Base-by-base conservation (phyloP, 2,113 vertebrate genomes). In the Prunella himalayana region DNA sequence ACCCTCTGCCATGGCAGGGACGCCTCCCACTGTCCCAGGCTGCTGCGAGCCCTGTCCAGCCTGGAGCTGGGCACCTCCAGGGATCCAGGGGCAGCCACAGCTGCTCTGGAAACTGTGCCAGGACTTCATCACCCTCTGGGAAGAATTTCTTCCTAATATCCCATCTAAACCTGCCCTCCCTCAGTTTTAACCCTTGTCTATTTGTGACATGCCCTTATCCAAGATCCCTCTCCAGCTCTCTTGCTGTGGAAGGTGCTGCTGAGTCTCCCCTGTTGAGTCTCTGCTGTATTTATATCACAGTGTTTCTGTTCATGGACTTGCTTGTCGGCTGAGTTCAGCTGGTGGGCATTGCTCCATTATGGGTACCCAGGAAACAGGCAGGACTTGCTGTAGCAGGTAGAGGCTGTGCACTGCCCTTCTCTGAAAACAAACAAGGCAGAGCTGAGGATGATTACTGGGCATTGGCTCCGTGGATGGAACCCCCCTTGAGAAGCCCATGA, bases 21-120 rank as follows among this genome's bases (percentile, higher is more conserved):
- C 53, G 15, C 8, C 18, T 72, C 13, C 51, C 51, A 1, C 37
- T 1, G 23, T 0, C 4, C 1, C 60, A 17, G 44, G 15, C 0
- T 42, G n/a, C 50, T 64, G 42, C 59, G 6, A 65, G 25, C 14
- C 25, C 42, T 8, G 5, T 47, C 18, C 53, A 10, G 0, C 39
- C 69, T 5, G 53, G n/a, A 16, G 15, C 0, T n/a, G 53, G 15
- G 6, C 69, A 18, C 9, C 15, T 8, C 6, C 78, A 27, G 61
- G 69, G 20, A 15, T 47, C 35, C 59, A 28, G 53, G n/a, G 27
- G 39, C 24, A 53, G 8, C 39, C 39, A 6, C 69, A 10, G 76
- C 13, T 57, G 27, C 50, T 47, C 28, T 25, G 53, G 16, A 60
- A 0, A 6, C 24, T 66, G 51, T 39, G 49, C 21, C 25, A 18